Evolutionary conservation across 35 echinoderm and acorn worm species (phyloP).

Genomic region (Hemicentrotus pulcherrimus): DNA sequence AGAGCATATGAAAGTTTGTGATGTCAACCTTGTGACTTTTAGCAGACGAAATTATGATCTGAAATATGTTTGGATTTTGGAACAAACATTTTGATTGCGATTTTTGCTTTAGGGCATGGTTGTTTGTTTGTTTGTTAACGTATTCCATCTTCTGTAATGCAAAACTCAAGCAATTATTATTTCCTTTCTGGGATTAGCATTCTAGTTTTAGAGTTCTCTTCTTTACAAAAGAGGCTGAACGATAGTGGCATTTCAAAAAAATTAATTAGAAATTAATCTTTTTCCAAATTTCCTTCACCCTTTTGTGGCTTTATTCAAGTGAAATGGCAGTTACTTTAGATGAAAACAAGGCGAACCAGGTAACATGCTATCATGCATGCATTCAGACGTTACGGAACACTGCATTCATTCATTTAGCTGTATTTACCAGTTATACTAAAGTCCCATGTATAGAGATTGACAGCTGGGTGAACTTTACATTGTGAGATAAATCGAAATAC

Average conservation of each 20-base stretch:
- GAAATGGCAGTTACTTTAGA: not conserved
- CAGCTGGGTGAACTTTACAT: not conserved
- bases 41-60: not conserved
- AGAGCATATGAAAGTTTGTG: no score
- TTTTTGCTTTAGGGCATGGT: not conserved
- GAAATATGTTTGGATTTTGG: not conserved
- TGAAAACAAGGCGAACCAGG: not conserved
- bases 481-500: not conserved
- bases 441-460: not conserved
- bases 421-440: not conserved
- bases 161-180: not conserved
- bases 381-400: not conserved
- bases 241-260: not conserved
- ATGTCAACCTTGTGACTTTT: not conserved
- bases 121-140: not conserved
- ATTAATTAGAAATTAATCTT: not conserved
- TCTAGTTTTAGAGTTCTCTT: not conserved
- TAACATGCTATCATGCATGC: not conserved
- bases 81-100: not conserved
- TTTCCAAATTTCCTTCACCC: not conserved
- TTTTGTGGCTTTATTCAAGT: not conserved
- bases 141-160: not conserved
- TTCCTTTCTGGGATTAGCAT: not conserved
- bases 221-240: not conserved
- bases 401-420: not conserved